phyloP scores from a whole-genome alignment of 2,113 vertebrate species.

The Vidua chalybeata region DNA sequence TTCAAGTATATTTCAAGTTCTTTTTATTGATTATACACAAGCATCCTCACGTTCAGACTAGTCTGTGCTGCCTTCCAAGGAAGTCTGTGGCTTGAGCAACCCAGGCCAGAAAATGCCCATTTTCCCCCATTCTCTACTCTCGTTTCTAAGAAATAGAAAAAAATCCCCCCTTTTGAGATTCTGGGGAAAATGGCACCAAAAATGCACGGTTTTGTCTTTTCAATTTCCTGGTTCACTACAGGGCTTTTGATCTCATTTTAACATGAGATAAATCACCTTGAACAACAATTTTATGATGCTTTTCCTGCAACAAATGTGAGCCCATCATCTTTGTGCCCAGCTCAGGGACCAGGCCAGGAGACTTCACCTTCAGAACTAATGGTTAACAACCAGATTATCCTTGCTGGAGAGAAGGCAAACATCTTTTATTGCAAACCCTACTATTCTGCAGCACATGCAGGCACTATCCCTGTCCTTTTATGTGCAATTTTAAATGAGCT shows the following conservation, averaged over 20 bases:
- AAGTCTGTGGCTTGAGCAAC: neutral
- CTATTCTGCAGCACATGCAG: neutral
- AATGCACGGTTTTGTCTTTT: neutral
- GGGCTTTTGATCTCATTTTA: neutral
- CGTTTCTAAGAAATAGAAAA: neutral
- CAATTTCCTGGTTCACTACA: neutral
- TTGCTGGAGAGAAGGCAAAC: neutral
- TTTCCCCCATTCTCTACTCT: neutral
- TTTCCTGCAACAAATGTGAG: neutral
- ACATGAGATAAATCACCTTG: neutral
- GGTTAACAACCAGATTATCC: neutral
- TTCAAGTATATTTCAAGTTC: slow-evolving; percentile 49
- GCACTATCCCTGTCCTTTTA: neutral
- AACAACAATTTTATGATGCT: neutral
- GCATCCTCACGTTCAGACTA: neutral
- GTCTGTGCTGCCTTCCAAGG: slow-evolving; percentile 26
- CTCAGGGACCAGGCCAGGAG: neutral
- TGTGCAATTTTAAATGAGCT: neutral
- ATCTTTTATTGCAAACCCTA: neutral
- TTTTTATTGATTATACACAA: slow-evolving; percentile 43
- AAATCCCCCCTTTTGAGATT: neutral
- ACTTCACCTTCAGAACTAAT: neutral
- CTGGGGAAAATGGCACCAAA: neutral
- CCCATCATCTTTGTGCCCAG: neutral
- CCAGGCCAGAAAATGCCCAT: neutral